Evolutionary conservation across 2,888 invertebrate species (phyloP).

Genomic region (Napeogenes sylphis): DNA sequence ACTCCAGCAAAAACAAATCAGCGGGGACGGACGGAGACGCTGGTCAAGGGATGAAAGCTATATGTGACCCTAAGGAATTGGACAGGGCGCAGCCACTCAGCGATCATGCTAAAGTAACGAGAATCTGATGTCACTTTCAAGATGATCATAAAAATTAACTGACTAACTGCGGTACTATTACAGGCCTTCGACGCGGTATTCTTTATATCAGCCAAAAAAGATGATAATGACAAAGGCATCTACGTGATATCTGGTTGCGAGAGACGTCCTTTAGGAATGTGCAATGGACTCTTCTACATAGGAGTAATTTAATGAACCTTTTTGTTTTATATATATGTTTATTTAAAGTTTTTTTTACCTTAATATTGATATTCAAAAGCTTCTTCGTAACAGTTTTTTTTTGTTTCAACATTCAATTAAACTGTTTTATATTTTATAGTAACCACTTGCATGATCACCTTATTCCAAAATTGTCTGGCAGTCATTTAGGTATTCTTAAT

Average conservation of each 20-base stretch:
- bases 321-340: background rate
- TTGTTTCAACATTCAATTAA: no score
- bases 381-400: no score
- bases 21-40: constrained; percentile 52
- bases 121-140: no score
- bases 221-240: constrained; percentile 69
- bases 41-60: constrained; percentile 68
- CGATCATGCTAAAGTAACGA: constrained; percentile 71
- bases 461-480: no score
- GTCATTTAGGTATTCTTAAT: no score
- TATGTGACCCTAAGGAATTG: constrained; percentile 66
- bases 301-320: constrained; percentile 60
- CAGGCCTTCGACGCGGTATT: constrained; percentile 89
- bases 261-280: constrained; percentile 80
- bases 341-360: no score
- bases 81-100: constrained; percentile 79
- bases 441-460: no score
- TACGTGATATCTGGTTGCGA: constrained; percentile 83
- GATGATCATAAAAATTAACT: no score
- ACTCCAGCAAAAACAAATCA: constrained; percentile 44
- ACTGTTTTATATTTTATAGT: no score
- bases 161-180: constrained; percentile 20
- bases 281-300: constrained; percentile 82
- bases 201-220: constrained; percentile 81
- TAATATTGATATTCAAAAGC: no score